Conservation (phyloP, 2,888 invertebrate species). For the Belgica antarctica region DNA sequence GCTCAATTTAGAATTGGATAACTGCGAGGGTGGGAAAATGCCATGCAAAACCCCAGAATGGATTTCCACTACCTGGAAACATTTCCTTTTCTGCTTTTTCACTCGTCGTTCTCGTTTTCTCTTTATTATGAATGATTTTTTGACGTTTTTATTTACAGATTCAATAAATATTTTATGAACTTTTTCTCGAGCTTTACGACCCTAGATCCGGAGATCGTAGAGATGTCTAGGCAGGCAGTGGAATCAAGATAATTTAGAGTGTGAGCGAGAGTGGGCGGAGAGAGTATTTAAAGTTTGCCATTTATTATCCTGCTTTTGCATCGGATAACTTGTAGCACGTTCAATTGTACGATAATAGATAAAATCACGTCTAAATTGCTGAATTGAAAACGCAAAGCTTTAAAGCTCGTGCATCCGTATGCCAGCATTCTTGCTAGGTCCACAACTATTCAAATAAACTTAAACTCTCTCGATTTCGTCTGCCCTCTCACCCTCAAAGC, state of each 20-base stretch:
- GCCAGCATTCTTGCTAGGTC: too few relatives aligned
- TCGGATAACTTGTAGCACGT: neutral
- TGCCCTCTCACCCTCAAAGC: neutral
- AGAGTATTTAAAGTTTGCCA: neutral
- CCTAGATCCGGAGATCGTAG: neutral
- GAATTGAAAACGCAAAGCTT: too few relatives aligned
- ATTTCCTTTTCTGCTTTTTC: neutral
- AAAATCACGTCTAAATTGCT: neutral
- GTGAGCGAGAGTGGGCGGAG: too few relatives aligned
- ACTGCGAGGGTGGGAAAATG: neutral
- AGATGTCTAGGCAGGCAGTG: neutral
- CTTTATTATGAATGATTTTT: constrained; percentile 32
- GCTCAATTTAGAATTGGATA: neutral
- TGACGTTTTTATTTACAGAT: constrained; percentile 34
- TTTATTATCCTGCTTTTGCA: neutral
- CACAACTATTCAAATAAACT: constrained; percentile 21
- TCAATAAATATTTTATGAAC: constrained; percentile 44
- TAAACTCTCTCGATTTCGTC: neutral
- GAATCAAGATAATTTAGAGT: too few relatives aligned
- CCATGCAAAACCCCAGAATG: too few relatives aligned
- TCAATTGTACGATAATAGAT: neutral
- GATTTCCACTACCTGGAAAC: neutral
- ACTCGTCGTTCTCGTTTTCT: constrained; percentile 1
- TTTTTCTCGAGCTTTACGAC: constrained; percentile 3
- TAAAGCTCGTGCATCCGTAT: neutral